Percentiles rank a stretch among this genome's conserved stretches.
Evolutionary conservation across 2,888 invertebrate species (phyloP).

Genomic region (Caenorhabditis sulstoni): DNA sequence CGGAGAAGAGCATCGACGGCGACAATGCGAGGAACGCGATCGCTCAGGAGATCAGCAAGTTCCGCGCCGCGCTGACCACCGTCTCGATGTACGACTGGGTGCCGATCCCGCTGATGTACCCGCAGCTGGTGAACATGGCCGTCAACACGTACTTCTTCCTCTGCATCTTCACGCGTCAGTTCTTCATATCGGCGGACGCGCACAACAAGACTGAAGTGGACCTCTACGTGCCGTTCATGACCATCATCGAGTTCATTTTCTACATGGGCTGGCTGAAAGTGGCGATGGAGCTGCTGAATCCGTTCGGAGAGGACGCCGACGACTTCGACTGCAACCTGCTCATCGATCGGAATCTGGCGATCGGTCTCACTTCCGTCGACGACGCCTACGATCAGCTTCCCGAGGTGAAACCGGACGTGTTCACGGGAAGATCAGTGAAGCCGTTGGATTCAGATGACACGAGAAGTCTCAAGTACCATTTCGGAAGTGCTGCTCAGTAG

Average conservation of each 20-base stretch:
- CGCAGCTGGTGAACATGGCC: constrained; percentile 75
- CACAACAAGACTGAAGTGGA: constrained; percentile 62
- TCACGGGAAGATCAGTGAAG: constrained; percentile 51
- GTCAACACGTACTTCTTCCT: constrained; percentile 76
- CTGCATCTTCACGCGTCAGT: constrained; percentile 73
- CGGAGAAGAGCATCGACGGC: constrained; percentile 61
- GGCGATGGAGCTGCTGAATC: constrained; percentile 67
- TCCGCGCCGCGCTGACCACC: constrained; percentile 59
- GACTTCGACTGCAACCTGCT: constrained; percentile 67
- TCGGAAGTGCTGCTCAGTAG: constrained; percentile 56
- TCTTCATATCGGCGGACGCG: constrained; percentile 55
- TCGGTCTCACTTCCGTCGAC: constrained; percentile 59
- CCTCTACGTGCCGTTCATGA: constrained; percentile 60
- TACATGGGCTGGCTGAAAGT: constrained; percentile 68
- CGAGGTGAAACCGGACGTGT: constrained; percentile 63
- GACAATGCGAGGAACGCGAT: constrained; percentile 60
- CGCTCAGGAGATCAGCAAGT: constrained; percentile 64
- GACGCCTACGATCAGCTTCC: constrained; percentile 64
- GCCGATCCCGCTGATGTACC: constrained; percentile 74
- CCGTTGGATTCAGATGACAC: constrained; percentile 60
- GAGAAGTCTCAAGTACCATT: constrained; percentile 58
- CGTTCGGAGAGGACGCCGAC: constrained; percentile 68
- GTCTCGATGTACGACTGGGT: constrained; percentile 71
- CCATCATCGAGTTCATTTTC: constrained; percentile 61
- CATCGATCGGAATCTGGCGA: constrained; percentile 64